phyloP scores from a whole-genome alignment of 2,113 vertebrate genomes.

The Conger conger region DNA sequence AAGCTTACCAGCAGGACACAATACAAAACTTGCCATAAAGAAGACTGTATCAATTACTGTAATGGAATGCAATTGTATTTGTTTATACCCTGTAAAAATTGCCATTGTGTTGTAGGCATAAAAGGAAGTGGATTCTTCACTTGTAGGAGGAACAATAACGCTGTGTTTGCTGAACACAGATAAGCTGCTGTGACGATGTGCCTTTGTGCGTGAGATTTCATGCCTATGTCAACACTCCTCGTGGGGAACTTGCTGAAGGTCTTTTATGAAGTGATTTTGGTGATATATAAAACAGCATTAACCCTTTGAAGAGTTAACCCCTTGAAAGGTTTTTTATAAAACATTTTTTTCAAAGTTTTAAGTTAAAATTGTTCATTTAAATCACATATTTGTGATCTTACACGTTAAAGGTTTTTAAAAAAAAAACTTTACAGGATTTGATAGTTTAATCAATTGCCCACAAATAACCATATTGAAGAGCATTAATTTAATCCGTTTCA shows the following conservation, averaged over 20 bases:
- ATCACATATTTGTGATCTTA: too few species aligned
- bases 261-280: background rate
- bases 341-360: too few species aligned
- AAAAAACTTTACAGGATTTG: background rate
- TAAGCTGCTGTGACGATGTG: background rate
- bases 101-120: background rate
- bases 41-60: background rate
- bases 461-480: background rate
- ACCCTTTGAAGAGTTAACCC: too few species aligned
- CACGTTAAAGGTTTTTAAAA: too few species aligned
- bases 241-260: background rate
- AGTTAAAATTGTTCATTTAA: too few species aligned
- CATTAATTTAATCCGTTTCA: background rate
- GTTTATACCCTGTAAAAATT: background rate
- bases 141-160: background rate
- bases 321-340: too few species aligned
- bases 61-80: background rate
- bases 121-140: background rate
- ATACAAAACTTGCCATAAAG: too few species aligned
- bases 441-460: background rate
- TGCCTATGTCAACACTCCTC: background rate
- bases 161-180: background rate
- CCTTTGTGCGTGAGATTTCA: slow-evolving; percentile 1
- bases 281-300: background rate
- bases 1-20: too few species aligned